phyloP scores from a whole-genome alignment of 2,888 invertebrate species.

The Nomada ferruginata region DNA sequence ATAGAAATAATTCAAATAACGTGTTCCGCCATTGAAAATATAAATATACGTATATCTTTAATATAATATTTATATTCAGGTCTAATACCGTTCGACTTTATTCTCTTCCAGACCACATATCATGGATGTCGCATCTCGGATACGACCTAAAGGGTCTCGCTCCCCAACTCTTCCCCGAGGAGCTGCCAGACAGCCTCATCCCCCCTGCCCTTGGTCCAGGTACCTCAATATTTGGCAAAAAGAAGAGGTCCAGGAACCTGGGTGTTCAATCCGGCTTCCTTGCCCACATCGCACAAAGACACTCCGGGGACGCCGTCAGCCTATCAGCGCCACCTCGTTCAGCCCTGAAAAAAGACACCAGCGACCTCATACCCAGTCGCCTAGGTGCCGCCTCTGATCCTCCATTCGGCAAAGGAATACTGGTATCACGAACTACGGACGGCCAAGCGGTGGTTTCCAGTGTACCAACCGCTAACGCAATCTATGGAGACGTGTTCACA shows the following conservation, averaged over 20 bases:
- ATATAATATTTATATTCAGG: neutral
- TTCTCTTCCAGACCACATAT: slow-evolving; percentile 89
- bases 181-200: slow-evolving; percentile 89
- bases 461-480: slow-evolving; percentile 95
- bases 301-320: slow-evolving; percentile 91
- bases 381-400: slow-evolving; percentile 94
- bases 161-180: slow-evolving; percentile 92
- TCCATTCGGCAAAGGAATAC: slow-evolving; percentile 94
- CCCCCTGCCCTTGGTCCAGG: slow-evolving; percentile 88
- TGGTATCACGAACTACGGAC: slow-evolving; percentile 92
- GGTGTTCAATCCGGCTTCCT: slow-evolving; percentile 93
- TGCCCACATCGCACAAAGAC: slow-evolving; percentile 91
- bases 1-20: no score
- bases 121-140: slow-evolving; percentile 94
- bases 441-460: slow-evolving; percentile 93
- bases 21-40: neutral
- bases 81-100: neutral
- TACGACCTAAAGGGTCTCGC: slow-evolving; percentile 94
- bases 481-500: slow-evolving; percentile 96
- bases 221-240: slow-evolving; percentile 86
- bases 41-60: neutral
- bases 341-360: slow-evolving; percentile 91
- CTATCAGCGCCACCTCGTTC: slow-evolving; percentile 92
- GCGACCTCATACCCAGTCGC: slow-evolving; percentile 90
- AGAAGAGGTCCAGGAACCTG: slow-evolving; percentile 86